These are phyloP conservation scores for Aplocera efformata DNA, from an alignment of 2,888 invertebrate species.

Conservation along the genomic window DNA sequence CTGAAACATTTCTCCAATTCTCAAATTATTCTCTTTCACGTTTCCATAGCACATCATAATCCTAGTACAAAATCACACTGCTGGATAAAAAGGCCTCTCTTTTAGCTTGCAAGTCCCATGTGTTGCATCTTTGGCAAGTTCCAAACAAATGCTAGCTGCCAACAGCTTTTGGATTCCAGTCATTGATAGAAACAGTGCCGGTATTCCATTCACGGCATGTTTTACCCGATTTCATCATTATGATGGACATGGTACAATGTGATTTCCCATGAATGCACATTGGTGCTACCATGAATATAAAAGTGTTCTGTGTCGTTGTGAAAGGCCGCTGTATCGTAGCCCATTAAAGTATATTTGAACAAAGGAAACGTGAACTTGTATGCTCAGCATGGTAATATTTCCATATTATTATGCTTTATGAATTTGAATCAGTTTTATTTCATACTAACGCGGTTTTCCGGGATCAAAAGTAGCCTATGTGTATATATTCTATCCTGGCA, in stretches of 20 bases:
- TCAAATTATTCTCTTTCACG: no score
- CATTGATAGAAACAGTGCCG: no score
- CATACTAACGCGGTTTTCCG: no score
- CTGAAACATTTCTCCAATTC: no score
- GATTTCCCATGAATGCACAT: constrained; percentile 11
- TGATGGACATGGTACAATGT: constrained; percentile 10
- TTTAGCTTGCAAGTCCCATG: no score
- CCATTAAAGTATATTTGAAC: no score
- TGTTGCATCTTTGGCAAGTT: no score
- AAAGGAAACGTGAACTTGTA: constrained; percentile 7
- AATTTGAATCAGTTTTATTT: constrained; percentile 7
- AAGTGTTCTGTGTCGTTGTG: constrained; percentile 11
- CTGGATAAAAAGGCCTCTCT: no score
- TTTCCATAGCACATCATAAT: no score
- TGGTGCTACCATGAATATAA: constrained; percentile 9
- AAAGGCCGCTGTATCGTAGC: constrained; percentile 5
- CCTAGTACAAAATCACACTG: no score
- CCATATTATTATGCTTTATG: constrained; percentile 2
- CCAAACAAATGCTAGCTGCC: constrained; percentile 3
- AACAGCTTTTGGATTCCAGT: background rate
- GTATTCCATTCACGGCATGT: constrained; percentile 6
- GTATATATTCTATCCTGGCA: no score
- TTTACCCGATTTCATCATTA: constrained; percentile 14
- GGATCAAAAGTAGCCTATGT: no score
- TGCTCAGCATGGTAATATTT: background rate